These are phyloP conservation scores for Apodemia zela DNA, from an alignment of 2,888 invertebrate genomes.

Conservation along the genomic window DNA sequence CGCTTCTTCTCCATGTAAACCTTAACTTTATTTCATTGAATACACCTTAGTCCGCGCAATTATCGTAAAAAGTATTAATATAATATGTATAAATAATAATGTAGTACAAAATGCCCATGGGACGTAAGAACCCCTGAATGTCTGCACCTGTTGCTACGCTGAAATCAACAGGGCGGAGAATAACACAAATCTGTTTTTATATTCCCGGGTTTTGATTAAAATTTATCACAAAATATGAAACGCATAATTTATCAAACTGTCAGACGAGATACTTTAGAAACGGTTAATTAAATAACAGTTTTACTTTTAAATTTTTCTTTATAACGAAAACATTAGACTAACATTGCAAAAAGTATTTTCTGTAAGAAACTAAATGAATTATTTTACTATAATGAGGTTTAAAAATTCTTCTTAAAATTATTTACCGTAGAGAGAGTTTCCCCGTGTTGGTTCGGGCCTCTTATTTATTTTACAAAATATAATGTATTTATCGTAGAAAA, in stretches of 20 bases:
- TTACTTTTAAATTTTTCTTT: not conserved
- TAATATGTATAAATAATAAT: no score
- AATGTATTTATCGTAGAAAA: no score
- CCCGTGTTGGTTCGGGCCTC: no score
- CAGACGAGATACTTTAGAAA: not conserved
- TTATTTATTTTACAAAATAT: no score
- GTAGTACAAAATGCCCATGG: no score
- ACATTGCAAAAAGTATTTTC: not conserved
- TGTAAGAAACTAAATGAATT: not conserved
- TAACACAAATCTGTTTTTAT: not conserved
- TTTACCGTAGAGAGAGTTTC: not conserved
- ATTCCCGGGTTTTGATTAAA: not conserved
- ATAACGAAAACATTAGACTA: not conserved
- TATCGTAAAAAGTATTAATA: no score
- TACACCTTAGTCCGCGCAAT: no score
- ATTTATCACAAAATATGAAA: slow-evolving; percentile 4
- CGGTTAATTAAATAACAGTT: slow-evolving; percentile 13
- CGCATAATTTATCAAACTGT: slow-evolving; percentile 22
- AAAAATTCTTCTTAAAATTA: not conserved
- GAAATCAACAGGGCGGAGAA: not conserved
- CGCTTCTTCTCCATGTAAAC: no score
- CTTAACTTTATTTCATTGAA: no score
- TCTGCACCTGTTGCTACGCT: not conserved
- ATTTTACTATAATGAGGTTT: not conserved
- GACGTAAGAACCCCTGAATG: not conserved